A percentile compares a stretch with the other conserved stretches of the same genome.
phyloP scores from a whole-genome alignment of 2,113 vertebrate species.

The Passer domesticus region DNA sequence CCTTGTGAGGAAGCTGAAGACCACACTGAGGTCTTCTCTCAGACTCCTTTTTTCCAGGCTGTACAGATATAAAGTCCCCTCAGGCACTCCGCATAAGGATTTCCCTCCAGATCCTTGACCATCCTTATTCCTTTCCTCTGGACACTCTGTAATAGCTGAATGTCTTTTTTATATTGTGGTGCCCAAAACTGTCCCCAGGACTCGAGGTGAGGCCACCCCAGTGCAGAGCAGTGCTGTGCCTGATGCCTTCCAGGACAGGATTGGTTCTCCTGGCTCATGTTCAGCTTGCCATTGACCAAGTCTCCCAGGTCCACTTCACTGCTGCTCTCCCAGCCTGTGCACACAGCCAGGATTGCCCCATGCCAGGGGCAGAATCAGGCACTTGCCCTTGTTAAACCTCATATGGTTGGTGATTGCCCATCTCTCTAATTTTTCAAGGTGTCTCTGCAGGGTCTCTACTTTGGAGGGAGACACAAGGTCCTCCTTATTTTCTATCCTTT shows the following conservation, averaged over 20 bases:
- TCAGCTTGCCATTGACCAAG: fast-evolving
- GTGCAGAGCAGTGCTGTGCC: neutral
- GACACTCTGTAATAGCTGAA: neutral
- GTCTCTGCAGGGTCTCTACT: neutral
- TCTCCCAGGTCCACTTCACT: fast-evolving
- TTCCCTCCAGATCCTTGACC: neutral
- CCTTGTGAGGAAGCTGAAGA: neutral
- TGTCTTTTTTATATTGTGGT: neutral
- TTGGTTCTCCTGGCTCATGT: fast-evolving
- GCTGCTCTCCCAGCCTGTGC: neutral
- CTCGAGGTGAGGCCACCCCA: fast-evolving
- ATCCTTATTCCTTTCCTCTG: neutral
- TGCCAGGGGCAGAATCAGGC: neutral
- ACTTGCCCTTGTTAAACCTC: neutral
- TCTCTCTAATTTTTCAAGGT: fast-evolving
- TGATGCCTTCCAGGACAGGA: neutral
- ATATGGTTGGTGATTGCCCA: neutral
- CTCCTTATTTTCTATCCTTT: neutral
- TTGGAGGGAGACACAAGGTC: too few species aligned
- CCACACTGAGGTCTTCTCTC: neutral
- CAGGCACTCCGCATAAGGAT: neutral
- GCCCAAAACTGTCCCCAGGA: neutral
- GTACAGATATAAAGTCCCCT: neutral
- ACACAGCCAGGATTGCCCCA: neutral
- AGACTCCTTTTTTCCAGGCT: neutral